Conservation (phyloP, 2,113 vertebrate genomes). For the Tringa solitaria region DNA sequence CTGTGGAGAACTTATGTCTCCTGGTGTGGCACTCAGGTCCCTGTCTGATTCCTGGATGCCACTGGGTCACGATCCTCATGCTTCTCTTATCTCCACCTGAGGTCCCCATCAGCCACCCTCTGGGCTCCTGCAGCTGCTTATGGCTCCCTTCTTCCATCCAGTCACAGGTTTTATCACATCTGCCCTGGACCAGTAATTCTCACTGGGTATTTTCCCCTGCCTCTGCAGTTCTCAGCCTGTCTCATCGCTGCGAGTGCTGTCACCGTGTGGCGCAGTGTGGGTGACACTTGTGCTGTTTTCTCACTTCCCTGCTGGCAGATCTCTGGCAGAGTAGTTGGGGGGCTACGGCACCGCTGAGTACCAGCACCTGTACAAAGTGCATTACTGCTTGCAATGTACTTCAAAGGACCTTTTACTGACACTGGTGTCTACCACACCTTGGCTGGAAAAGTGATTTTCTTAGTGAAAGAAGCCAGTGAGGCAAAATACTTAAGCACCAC, state of each 20-base stretch:
- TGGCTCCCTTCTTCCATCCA: not conserved
- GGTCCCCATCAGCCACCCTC: not conserved
- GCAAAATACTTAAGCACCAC: not conserved
- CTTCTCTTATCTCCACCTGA: not conserved
- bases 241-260: not conserved
- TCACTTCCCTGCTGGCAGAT: not conserved
- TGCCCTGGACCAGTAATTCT: not conserved
- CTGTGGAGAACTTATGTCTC: not conserved
- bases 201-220: not conserved
- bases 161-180: not conserved
- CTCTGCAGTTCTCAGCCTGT: not conserved
- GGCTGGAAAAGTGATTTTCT: not conserved
- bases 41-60: not conserved
- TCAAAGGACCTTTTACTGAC: not conserved
- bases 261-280: not conserved
- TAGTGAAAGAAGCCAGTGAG: not conserved
- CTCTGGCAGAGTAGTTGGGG: fast-evolving
- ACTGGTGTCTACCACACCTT: not conserved
- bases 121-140: not conserved
- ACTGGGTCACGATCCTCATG: not conserved
- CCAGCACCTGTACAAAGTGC: not conserved
- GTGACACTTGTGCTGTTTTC: not conserved
- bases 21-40: not conserved
- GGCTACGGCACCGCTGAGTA: fast-evolving
- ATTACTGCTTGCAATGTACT: fast-evolving